These are phyloP conservation scores for Mormyrops attenuatus DNA, from an alignment of 2,797 vertebrate genomes.

Conservation along the genomic window DNA sequence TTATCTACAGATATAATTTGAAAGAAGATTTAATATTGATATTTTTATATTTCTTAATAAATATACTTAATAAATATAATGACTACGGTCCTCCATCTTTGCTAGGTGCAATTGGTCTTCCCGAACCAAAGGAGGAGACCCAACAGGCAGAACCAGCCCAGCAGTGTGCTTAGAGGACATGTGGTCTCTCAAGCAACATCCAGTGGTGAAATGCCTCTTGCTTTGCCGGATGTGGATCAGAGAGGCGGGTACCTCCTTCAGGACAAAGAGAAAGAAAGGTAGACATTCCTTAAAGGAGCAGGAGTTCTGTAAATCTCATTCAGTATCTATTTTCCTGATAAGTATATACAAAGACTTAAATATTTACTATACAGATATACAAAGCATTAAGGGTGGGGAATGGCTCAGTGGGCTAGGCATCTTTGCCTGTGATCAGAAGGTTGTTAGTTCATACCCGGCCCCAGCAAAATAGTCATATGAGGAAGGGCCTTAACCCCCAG, in stretches of 20 bases:
- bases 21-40: neutral
- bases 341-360: neutral
- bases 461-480: neutral
- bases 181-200: neutral
- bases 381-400: no score
- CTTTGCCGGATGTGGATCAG: conserved; percentile 29
- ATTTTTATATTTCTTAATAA: neutral
- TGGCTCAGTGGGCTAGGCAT: neutral
- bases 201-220: conserved; percentile 18
- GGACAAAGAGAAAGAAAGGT: conserved; percentile 50
- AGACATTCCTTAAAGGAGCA: neutral
- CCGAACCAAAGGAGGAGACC: conserved; percentile 38
- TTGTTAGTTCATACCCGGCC: neutral
- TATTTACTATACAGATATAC: neutral
- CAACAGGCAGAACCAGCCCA: neutral
- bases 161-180: no score
- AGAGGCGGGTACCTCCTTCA: conserved; percentile 43
- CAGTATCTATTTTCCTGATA: neutral
- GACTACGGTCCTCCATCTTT: neutral
- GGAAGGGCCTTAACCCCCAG: neutral
- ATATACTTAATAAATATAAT: no score
- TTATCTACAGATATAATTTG: neutral
- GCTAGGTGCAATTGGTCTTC: conserved; percentile 28
- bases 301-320: neutral
- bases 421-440: neutral